Conservation (phyloP, 2,113 vertebrate genomes). For the Myocastor coypus region DNA sequence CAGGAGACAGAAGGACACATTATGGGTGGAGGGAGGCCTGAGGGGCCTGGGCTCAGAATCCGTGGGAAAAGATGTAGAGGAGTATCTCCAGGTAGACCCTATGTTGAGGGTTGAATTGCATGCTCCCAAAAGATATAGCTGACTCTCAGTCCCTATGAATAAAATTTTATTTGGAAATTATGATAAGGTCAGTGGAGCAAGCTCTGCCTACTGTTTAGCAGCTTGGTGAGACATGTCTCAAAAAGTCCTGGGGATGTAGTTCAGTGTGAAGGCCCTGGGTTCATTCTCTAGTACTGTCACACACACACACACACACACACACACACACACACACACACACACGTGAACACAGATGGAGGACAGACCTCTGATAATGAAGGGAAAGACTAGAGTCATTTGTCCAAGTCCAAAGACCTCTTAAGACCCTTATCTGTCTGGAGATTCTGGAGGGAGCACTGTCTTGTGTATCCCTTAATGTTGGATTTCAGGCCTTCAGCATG, state of each 20-base stretch:
- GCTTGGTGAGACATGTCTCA: not conserved
- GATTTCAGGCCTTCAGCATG: not conserved
- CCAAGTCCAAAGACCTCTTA: not conserved
- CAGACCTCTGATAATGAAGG: not conserved
- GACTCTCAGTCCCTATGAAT: accelerated
- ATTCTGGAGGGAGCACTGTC: not conserved
- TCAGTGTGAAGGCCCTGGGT: not conserved
- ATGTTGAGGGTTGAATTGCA: not conserved
- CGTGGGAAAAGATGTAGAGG: too few relatives aligned
- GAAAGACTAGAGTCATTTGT: not conserved
- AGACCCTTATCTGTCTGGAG: not conserved
- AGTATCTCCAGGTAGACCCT: not conserved
- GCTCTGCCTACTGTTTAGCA: not conserved
- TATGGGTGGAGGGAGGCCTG: not conserved
- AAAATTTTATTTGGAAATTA: not conserved
- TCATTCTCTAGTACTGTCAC: too few relatives aligned
- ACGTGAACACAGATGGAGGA: not conserved
- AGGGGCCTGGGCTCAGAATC: too few relatives aligned
- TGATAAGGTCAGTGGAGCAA: not conserved
- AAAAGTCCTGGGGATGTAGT: not conserved
- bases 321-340: not conserved
- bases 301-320: not conserved
- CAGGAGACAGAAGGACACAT: not conserved
- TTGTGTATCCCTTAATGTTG: not conserved
- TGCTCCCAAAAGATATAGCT: not conserved